Evolutionary conservation across 2,113 vertebrate species (phyloP).

Genomic region (Mustela lutreola): DNA sequence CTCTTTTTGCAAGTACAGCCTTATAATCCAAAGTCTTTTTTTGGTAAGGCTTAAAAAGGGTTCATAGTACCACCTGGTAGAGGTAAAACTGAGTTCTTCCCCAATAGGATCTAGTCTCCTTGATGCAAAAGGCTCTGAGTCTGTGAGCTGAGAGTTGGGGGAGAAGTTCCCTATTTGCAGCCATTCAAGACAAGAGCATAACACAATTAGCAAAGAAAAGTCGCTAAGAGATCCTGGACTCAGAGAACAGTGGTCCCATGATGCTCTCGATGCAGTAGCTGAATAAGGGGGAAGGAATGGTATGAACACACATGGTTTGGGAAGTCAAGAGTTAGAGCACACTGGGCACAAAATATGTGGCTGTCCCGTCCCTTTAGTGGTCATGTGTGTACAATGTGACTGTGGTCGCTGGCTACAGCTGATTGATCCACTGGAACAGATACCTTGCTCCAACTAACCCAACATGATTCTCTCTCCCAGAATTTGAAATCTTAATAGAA

Average conservation of each 20-base stretch:
- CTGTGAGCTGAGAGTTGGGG: background rate
- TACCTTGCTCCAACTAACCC: background rate
- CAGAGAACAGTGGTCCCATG: background rate
- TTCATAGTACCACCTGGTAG: background rate
- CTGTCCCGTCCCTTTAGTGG: too few relatives aligned
- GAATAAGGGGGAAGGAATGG: background rate
- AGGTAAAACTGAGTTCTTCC: background rate
- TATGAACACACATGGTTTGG: background rate
- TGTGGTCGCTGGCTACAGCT: background rate
- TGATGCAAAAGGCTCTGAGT: background rate
- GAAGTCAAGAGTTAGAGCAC: background rate
- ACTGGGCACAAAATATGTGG: background rate
- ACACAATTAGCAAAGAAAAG: slow-evolving; percentile 1
- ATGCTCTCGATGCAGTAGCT: background rate
- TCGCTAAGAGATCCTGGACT: background rate
- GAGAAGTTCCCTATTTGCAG: background rate
- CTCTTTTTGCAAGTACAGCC: background rate
- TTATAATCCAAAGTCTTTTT: background rate
- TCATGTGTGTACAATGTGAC: too few relatives aligned
- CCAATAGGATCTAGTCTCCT: background rate
- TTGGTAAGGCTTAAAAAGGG: background rate
- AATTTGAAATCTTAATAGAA: slow-evolving; percentile 38
- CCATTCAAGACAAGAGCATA: slow-evolving; percentile 8
- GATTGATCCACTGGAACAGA: background rate
- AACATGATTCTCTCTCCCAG: background rate